A percentile compares a stretch with the other conserved stretches of the same genome.
Conservation (phyloP, 2,797 vertebrate species). For the Enteromius fasciolatus region DNA sequence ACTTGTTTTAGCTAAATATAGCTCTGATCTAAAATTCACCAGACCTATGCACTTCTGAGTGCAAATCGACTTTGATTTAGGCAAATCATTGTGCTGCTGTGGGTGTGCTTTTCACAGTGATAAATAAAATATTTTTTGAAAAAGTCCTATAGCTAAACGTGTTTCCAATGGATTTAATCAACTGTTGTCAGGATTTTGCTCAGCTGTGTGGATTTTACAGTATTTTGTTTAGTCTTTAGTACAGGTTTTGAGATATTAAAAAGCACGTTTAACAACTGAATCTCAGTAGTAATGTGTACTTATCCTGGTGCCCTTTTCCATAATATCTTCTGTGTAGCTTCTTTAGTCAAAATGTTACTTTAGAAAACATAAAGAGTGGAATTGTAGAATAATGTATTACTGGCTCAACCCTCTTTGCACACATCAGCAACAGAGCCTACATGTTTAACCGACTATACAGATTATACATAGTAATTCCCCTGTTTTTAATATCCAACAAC, state of each 20-base stretch:
- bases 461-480: not conserved
- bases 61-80: conserved; percentile 13
- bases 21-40: conserved; percentile 22
- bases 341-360: not conserved
- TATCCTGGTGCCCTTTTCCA: not conserved
- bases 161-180: conserved; percentile 1
- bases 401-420: not conserved
- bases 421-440: not conserved
- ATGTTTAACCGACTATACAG: not conserved
- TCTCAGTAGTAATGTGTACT: not conserved
- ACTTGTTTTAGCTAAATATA: conserved; percentile 12
- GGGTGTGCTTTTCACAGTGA: not conserved
- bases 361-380: not conserved
- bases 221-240: conserved; percentile 1
- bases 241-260: not conserved
- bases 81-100: not conserved
- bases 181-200: conserved; percentile 19
- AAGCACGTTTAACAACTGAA: conserved; percentile 1
- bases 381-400: not conserved
- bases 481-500: not conserved
- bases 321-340: not conserved
- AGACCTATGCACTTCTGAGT: not conserved
- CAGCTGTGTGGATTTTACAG: conserved; percentile 4
- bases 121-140: conserved; percentile 9
- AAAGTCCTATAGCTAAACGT: not conserved